phyloP scores from a whole-genome alignment of 2,797 vertebrate genomes.

The Zonotrichia albicollis region DNA sequence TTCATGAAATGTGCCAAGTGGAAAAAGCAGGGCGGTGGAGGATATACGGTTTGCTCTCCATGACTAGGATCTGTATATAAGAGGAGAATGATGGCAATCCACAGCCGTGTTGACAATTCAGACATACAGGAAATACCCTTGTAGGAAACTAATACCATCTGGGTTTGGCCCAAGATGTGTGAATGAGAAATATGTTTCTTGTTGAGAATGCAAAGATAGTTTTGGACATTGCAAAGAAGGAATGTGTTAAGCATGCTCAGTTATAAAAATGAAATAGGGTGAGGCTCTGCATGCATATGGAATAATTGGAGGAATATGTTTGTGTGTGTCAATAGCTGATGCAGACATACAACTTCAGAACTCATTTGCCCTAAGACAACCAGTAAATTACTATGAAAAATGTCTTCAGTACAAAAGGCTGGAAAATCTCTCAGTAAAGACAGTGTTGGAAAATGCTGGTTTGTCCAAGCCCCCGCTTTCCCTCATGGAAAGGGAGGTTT shows the following conservation, averaged over 20 bases:
- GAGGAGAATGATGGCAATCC: slow-evolving; percentile 63
- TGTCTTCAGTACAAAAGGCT: background rate
- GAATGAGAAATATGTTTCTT: slow-evolving; percentile 70
- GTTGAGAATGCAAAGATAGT: slow-evolving; percentile 62
- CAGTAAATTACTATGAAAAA: slow-evolving; percentile 10
- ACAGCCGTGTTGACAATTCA: slow-evolving; percentile 60
- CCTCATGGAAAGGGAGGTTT: background rate
- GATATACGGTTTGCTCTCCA: slow-evolving; percentile 61
- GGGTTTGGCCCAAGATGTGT: slow-evolving; percentile 66
- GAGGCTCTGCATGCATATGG: slow-evolving; percentile 53
- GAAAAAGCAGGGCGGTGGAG: slow-evolving; percentile 59
- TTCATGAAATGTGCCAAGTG: slow-evolving; percentile 53
- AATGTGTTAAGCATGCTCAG: slow-evolving; percentile 47
- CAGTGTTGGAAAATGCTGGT: background rate
- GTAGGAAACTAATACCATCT: slow-evolving; percentile 66
- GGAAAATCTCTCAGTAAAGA: slow-evolving; percentile 9
- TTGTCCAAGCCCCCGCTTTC: background rate
- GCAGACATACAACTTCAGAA: slow-evolving; percentile 4
- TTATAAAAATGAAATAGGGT: slow-evolving; percentile 63
- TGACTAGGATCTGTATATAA: slow-evolving; percentile 64
- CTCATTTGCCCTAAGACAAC: slow-evolving; percentile 28
- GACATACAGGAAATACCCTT: slow-evolving; percentile 53
- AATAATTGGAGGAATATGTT: slow-evolving; percentile 54
- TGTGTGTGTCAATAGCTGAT: slow-evolving; percentile 50
- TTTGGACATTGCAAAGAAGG: slow-evolving; percentile 57